A percentile compares a stretch with the other conserved stretches of the same genome.
phyloP scores from a whole-genome alignment of 2,888 invertebrate species.

The Drosophila differens region DNA sequence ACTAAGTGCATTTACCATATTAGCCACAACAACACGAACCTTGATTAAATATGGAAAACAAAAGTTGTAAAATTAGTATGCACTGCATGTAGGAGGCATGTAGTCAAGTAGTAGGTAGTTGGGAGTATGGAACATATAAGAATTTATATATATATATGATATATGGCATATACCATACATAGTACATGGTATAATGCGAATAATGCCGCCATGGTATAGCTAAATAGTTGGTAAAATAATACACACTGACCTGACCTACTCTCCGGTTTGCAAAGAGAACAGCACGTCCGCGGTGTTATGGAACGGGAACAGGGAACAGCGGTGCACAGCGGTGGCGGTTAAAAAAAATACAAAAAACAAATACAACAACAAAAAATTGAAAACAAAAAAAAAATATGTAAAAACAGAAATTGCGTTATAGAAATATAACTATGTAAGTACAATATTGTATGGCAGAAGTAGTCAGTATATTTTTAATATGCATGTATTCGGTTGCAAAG shows the following conservation, averaged over 20 bases:
- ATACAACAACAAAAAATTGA: constrained; percentile 22
- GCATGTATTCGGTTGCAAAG: constrained; percentile 38
- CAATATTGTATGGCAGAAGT: constrained; percentile 17
- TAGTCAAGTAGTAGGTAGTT: neutral
- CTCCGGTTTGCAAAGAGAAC: constrained; percentile 57
- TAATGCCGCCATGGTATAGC: constrained; percentile 28
- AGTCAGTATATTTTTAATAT: constrained; percentile 3
- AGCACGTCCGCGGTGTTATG: constrained; percentile 26
- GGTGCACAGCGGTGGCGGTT: constrained; percentile 65
- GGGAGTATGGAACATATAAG: neutral
- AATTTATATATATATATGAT: neutral
- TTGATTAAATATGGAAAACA: constrained; percentile 29
- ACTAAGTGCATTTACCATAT: neutral
- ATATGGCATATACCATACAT: neutral
- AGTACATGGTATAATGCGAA: constrained; percentile 21
- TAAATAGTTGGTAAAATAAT: constrained; percentile 61
- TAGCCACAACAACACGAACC: constrained; percentile 8
- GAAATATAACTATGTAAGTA: constrained; percentile 43
- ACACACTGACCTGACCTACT: constrained; percentile 79
- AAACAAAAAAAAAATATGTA: constrained; percentile 21
- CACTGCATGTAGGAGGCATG: constrained; percentile 1
- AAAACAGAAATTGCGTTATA: constrained; percentile 61
- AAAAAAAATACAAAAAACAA: constrained; percentile 31
- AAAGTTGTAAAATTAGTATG: constrained; percentile 25
- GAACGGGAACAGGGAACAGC: constrained; percentile 32